Evolutionary conservation across 2,888 invertebrate genomes (phyloP).

Genomic region (Kryphioiulus occultus): DNA sequence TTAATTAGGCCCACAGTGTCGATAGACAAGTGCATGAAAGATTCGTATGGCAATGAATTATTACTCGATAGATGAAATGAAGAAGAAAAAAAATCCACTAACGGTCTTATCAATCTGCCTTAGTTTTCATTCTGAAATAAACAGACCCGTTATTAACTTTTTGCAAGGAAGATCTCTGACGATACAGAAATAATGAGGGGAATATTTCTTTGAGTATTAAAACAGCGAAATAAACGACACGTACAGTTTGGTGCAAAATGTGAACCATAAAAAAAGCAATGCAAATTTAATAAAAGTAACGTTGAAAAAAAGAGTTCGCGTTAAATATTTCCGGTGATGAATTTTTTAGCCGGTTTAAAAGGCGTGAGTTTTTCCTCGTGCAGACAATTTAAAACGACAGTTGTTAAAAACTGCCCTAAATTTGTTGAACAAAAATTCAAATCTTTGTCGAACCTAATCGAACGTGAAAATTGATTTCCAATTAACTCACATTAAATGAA

Average conservation of each 20-base stretch:
- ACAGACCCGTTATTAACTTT: too few relatives aligned
- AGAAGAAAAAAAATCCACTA: background rate
- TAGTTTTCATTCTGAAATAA: too few relatives aligned
- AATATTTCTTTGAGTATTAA: too few relatives aligned
- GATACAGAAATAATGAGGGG: too few relatives aligned
- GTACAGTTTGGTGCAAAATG: too few relatives aligned
- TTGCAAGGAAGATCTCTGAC: too few relatives aligned
- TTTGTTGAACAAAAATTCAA: background rate
- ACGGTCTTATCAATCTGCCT: too few relatives aligned
- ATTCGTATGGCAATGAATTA: background rate
- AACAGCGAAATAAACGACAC: too few relatives aligned
- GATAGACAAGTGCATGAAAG: background rate
- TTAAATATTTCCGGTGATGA: constrained; percentile 25
- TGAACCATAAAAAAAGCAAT: too few relatives aligned
- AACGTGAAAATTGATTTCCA: background rate
- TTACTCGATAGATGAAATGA: background rate
- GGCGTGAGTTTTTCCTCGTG: background rate
- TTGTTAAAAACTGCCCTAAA: background rate
- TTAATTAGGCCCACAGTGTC: background rate
- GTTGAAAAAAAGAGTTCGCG: background rate
- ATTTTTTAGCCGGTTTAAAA: background rate
- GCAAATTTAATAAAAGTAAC: too few relatives aligned
- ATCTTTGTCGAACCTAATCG: background rate
- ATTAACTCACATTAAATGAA: background rate
- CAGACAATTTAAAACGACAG: background rate